Percentiles rank a stretch among this genome's conserved stretches.
Evolutionary conservation across 1,140 invertebrate genomes (phyloP).

Genomic region (Goniozus legneri): DNA sequence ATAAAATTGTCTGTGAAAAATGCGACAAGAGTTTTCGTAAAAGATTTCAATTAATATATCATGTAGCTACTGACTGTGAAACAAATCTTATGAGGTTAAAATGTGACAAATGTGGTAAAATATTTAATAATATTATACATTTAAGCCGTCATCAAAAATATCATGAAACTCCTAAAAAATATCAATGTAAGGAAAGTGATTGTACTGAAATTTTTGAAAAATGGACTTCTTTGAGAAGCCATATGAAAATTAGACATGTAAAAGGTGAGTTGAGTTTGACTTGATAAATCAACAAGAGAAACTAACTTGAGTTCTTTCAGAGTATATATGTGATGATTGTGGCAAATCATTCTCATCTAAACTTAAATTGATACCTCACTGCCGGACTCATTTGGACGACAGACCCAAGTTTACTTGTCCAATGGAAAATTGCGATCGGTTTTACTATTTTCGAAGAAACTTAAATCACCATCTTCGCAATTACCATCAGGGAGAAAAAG

Average conservation of each 20-base stretch:
- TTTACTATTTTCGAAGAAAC: slow-evolving; percentile 17
- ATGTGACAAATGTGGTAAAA: slow-evolving; percentile 11
- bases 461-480: slow-evolving; percentile 8
- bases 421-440: slow-evolving; percentile 7
- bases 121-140: background rate
- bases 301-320: slow-evolving; percentile 7
- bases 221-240: slow-evolving; percentile 7
- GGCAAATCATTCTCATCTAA: slow-evolving; percentile 9
- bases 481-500: slow-evolving; percentile 9
- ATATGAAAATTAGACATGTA: slow-evolving; percentile 5
- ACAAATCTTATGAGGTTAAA: slow-evolving; percentile 1
- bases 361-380: background rate
- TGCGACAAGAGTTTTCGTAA: slow-evolving; percentile 16
- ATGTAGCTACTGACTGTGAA: slow-evolving; percentile 6
- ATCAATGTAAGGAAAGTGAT: slow-evolving; percentile 5
- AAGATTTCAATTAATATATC: slow-evolving; percentile 11
- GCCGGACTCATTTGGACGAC: slow-evolving; percentile 5
- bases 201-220: slow-evolving; percentile 16
- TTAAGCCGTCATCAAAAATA: slow-evolving; percentile 2
- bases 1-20: slow-evolving; percentile 6
- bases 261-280: slow-evolving; percentile 5
- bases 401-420: slow-evolving; percentile 14
- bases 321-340: slow-evolving; percentile 7
- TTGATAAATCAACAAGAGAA: background rate
- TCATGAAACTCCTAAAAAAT: slow-evolving; percentile 7